Base-by-base conservation (phyloP, 1,140 invertebrate species). In the Caenorhabditis brenneri region DNA sequence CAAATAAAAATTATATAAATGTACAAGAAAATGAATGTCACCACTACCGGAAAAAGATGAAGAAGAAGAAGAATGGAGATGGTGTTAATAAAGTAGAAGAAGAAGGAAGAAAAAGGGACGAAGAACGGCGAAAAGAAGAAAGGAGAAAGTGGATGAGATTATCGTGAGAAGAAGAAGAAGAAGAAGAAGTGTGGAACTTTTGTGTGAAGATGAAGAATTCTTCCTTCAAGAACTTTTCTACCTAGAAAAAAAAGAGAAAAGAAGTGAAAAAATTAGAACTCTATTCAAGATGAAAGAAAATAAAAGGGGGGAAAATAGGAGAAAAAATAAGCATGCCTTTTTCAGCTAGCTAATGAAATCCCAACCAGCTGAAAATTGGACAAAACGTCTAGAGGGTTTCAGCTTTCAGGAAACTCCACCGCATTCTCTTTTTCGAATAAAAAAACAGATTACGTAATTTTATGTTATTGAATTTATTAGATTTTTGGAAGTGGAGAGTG, bases 41-140 rank as follows among this genome's bases (percentile, higher is more conserved):
- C n/a, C n/a, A n/a, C n/a, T n/a, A n/a, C 48, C 48, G 48, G 48
- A 51, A 51, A 51, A 51, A 51, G 48, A 51, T 9, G 48, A n/a
- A 51, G 10, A 19, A n/a, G 48, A 19, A 51, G 48, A 19, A 16
- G n/a, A n/a, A n/a, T n/a, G n/a, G n/a, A n/a, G 58, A 19, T 65
- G 58, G 58, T 65, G 58, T 65, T 65, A 65, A 65, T 65, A 65
- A 65, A 65, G 58, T 33, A 65, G 58, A 60, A 60, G 15, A 60
- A 60, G 58, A 36, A 65, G 58, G 7, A 36, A 33, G 16, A 19
- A 16, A 16, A 65, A 7, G 24, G 19, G 29, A 36, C 16, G 29
- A 65, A 33, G 29, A n/a, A 33, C 2, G 31, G 55, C 9, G 22
- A 60, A 36, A 36, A 36, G n/a, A n/a, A n/a, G n/a, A 65, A 36